A percentile compares a stretch with the other conserved stretches of the same genome.
Conservation (phyloP, 2,888 invertebrate species). For the Anaspis maculata region DNA sequence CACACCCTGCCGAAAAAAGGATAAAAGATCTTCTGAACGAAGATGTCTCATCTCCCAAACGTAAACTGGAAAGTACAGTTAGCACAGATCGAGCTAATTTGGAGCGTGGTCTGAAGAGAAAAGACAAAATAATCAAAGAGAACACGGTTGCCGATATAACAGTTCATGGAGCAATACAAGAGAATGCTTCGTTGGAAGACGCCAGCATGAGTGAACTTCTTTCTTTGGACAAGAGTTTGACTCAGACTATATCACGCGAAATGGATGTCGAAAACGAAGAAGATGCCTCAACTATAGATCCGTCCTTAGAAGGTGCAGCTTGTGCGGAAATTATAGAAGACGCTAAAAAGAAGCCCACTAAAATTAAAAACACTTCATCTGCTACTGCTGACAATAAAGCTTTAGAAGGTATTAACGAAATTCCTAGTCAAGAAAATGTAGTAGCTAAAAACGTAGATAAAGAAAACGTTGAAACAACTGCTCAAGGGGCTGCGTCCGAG, state of each 20-base stretch:
- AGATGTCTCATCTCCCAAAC: conserved; percentile 54
- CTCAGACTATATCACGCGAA: conserved; percentile 33
- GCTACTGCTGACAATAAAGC: conserved; percentile 25
- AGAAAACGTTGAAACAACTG: conserved; percentile 25
- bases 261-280: conserved; percentile 33
- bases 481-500: too few relatives aligned
- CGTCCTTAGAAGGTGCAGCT: conserved; percentile 37
- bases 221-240: conserved; percentile 33
- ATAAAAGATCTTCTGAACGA: conserved; percentile 65
- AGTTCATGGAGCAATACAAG: conserved; percentile 27
- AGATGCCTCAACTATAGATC: conserved; percentile 27
- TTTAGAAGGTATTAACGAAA: conserved; percentile 37
- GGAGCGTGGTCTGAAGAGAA: conserved; percentile 48
- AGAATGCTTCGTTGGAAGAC: conserved; percentile 28
- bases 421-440: conserved; percentile 37
- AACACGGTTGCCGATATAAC: conserved; percentile 40
- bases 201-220: conserved; percentile 27
- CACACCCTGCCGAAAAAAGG: conserved; percentile 59
- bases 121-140: conserved; percentile 52
- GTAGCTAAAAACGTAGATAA: conserved; percentile 27
- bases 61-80: conserved; percentile 68
- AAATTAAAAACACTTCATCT: conserved; percentile 33
- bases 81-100: conserved; percentile 56
- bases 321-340: conserved; percentile 43
- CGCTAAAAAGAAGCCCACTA: conserved; percentile 37